Evolutionary conservation across 2,113 vertebrate species (phyloP).

Genomic region (Alethe castanea): DNA sequence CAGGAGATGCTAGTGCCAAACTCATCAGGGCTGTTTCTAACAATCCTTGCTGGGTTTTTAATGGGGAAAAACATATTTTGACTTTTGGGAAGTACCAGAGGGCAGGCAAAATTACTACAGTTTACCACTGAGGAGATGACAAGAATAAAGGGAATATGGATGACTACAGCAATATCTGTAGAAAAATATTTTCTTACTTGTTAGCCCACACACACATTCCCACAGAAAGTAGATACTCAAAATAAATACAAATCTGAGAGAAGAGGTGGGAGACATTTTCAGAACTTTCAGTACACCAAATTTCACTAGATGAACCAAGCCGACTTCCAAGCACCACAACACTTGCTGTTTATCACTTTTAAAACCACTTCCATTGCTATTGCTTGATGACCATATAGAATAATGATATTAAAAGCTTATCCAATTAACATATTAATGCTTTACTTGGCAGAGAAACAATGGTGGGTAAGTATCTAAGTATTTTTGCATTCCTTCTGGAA

Average conservation of each 20-base stretch:
- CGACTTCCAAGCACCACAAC: neutral
- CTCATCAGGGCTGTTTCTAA: conserved; percentile 39
- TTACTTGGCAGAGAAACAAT: neutral
- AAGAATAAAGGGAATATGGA: neutral
- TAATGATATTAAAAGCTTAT: neutral
- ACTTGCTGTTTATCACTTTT: neutral
- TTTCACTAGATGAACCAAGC: neutral
- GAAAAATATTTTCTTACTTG: neutral
- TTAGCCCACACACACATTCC: neutral
- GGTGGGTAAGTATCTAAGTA: neutral
- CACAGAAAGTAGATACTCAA: neutral
- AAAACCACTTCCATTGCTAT: neutral
- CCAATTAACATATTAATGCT: neutral
- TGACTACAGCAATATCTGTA: neutral
- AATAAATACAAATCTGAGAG: neutral
- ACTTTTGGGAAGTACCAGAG: neutral
- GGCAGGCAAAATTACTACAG: neutral
- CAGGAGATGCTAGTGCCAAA: conserved; percentile 44
- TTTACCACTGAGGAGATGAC: neutral
- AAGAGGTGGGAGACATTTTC: conserved; percentile 12
- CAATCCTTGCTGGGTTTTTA: conserved; percentile 29
- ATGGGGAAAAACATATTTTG: neutral
- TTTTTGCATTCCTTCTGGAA: conserved; percentile 3
- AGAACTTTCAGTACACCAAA: neutral
- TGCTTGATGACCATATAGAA: neutral